A percentile compares a stretch with the other conserved stretches of the same genome.
Conservation (phyloP, 2,888 invertebrate species). For the Synanthedon andrenaeformis region DNA sequence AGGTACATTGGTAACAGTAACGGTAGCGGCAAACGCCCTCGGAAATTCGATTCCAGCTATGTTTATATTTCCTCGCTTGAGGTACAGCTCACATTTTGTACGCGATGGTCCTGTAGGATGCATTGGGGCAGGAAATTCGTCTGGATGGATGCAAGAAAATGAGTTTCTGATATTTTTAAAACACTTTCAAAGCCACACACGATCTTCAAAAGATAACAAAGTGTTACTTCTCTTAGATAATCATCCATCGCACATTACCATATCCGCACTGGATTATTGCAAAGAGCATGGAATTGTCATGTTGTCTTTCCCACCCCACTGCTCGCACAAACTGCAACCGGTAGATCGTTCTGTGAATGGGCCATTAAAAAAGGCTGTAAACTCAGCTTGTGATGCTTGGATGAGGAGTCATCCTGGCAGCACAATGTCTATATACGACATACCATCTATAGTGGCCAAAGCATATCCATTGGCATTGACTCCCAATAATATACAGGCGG, state of each 20-base stretch:
- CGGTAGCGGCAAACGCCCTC: conserved; percentile 12
- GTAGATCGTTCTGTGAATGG: conserved; percentile 17
- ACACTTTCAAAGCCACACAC: conserved; percentile 15
- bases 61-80: conserved; percentile 17
- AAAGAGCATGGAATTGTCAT: conserved; percentile 15
- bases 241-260: conserved; percentile 18
- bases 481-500: conserved; percentile 14
- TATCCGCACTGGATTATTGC: conserved; percentile 12
- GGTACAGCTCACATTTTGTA: conserved; percentile 15
- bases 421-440: conserved; percentile 21
- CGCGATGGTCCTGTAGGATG: conserved; percentile 15
- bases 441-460: conserved; percentile 14
- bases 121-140: conserved; percentile 10
- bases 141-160: conserved; percentile 14
- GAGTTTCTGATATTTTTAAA: conserved; percentile 16
- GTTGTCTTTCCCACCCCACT: conserved; percentile 19
- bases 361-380: conserved; percentile 18
- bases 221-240: conserved; percentile 19
- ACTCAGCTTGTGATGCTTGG: conserved; percentile 17
- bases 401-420: conserved; percentile 19
- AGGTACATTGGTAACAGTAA: conserved; percentile 2
- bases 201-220: conserved; percentile 7
- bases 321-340: too few relatives aligned
- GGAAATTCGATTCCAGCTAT: conserved; percentile 21
- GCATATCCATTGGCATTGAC: conserved; percentile 17